Conservation (phyloP, 53 echinoderm and acorn worm species). For the Apostichopus leukothele region DNA sequence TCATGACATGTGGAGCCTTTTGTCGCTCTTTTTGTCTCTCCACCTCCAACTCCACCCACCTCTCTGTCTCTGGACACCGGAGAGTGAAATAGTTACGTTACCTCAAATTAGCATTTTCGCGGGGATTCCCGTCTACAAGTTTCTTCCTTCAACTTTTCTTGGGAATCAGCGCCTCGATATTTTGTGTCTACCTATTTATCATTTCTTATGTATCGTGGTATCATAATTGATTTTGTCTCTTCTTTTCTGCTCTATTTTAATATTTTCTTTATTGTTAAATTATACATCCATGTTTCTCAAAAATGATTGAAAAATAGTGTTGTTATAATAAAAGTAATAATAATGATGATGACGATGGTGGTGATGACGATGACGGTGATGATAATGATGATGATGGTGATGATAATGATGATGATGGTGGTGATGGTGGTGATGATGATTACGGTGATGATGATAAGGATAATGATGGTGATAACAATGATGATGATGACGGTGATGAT, state of each 20-base stretch:
- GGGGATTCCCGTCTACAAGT: slow-evolving; percentile 14
- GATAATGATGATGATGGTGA: not conserved
- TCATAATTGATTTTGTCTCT: not conserved
- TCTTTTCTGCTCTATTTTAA: not conserved
- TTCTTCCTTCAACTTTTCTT: slow-evolving; percentile 13
- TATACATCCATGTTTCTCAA: not conserved
- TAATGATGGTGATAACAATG: not conserved
- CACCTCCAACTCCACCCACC: no score
- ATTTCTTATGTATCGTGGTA: no score
- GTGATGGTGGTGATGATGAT: not conserved
- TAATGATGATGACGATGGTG: not conserved
- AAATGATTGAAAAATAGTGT: not conserved
- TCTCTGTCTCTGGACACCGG: no score
- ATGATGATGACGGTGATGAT: no score
- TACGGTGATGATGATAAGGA: no score
- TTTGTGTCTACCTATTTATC: not conserved
- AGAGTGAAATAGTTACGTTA: no score
- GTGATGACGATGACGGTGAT: not conserved
- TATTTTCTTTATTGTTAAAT: not conserved
- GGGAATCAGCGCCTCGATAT: slow-evolving; percentile 14
- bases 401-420: not conserved
- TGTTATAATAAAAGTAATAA: no score
- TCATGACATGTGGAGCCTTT: no score
- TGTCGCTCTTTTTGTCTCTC: no score
- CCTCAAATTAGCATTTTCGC: not conserved